Evolutionary conservation across 2,113 vertebrate genomes (phyloP), one percentile per base, ranked within the genome.

Genomic region (Drymodes brunneopygia): DNA sequence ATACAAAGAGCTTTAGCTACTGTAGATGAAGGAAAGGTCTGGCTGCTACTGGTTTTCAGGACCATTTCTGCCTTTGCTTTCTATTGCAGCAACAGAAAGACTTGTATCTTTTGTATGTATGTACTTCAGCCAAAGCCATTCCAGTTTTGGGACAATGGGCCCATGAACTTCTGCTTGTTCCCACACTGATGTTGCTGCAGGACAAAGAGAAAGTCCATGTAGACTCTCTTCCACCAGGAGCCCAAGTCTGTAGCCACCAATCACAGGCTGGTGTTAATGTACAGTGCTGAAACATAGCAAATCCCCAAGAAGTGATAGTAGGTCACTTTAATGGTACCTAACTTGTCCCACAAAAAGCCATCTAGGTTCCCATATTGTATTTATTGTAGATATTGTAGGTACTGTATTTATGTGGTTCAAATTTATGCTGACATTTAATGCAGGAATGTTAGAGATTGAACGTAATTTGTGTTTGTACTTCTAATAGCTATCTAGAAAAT

Each of bases 401-500:
- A 50, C 38, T 1, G 2, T 42, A 70, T 50, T 92, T 80, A 65
- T 25, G 28, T 56, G 27, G 13, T 25, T 94, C 80, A 94, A 93
- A 87, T 79, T 88, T 80, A 92, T 86, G 56, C 65, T 36, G 36
- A 75, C 5, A 0, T 67, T 94, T 80, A 92, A 88, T 36, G 57
- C n/a, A 80, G n/a, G 61, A 86, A 88, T 77, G 81, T 94, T 94
- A 81, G 73, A 96, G 92, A 90, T 48, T 24, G 35, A 94, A 62
- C 35, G 36, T 86, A 90, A 97, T 97, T 97, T 97, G 96, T 96
- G 80, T 89, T 78, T 92, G 80, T 92, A 94, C n/a, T 95, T 96
- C 83, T 93, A 96, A 97, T 94, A 98, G 94, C 93, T 95, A 96
- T 88, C 91, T 88, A 92, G 86, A 97, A 98, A 98, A 97, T 97